phyloP scores from a whole-genome alignment of 1,140 invertebrate genomes.

The Tetragonula clypearis region DNA sequence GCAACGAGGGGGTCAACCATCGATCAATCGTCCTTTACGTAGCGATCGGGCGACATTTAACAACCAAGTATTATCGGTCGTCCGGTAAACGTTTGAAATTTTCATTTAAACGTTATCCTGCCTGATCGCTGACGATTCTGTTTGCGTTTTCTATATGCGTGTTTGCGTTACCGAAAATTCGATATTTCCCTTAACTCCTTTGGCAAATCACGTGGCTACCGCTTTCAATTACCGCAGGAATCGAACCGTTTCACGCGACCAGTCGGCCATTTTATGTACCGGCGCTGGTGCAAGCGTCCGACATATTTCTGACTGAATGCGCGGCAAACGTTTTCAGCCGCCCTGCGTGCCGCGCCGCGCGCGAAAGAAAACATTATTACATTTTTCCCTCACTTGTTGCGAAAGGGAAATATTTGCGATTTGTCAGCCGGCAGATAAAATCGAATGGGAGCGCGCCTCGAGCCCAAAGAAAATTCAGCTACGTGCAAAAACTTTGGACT shows the following conservation, averaged over 20 bases:
- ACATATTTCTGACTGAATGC: neutral
- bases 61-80: neutral
- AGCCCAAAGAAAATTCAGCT: neutral
- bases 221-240: slow-evolving; percentile 21
- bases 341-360: no score
- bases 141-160: neutral
- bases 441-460: neutral
- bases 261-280: slow-evolving; percentile 4
- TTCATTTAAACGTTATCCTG: slow-evolving; percentile 4
- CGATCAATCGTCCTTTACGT: neutral
- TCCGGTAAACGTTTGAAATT: slow-evolving; percentile 22
- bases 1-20: neutral
- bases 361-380: neutral
- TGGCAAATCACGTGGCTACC: slow-evolving; percentile 6
- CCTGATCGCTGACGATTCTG: neutral
- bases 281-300: neutral
- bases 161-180: slow-evolving; percentile 33
- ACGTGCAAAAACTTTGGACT: neutral
- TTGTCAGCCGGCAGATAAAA: neutral
- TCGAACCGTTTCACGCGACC: slow-evolving; percentile 3
- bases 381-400: slow-evolving; percentile 15
- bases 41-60: neutral
- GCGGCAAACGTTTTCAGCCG: neutral
- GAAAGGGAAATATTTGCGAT: slow-evolving; percentile 6
- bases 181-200: slow-evolving; percentile 20